Evolutionary conservation across 2,888 invertebrate species (phyloP), one percentile per base, ranked within the genome.

Genomic region (Melanargia galathea): DNA sequence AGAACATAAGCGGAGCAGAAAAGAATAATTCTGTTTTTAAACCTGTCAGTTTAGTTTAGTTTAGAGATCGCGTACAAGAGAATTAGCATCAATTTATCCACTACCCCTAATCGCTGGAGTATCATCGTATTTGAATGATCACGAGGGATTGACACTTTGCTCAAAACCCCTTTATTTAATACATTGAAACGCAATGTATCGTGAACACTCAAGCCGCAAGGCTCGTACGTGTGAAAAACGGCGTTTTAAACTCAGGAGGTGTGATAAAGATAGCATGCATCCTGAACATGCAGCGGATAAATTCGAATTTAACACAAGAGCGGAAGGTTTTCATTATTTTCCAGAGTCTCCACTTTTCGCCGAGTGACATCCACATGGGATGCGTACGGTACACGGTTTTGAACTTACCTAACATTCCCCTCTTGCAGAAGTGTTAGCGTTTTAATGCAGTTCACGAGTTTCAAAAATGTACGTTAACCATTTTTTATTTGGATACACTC

Each of bases 381-480:
- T 75, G 73, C 68, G 76, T 76, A 76, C 71, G 79, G 78, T 82
- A 89, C 89, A 89, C 76, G 88, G 83, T 83, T 89, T 89, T 88
- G 85, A 86, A 90, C 89, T 90, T 89, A 89, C 75, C 74, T 70
- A 71, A 75, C 74, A 72, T 75, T 73, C 72, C 78, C 71, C 74
- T 73, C 71, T 73, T 71, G 75, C 81, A 86, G 84, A 83, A 85
- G 77, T 77, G 74, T 69, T 70, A 73, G 73, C 73, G 77, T 79
- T 82, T 80, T 84, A 84, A 82, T 84, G 83, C 81, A 80, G 72
- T 74, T 72, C 77, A 74, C 73, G 49, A 60, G 60, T 65, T 38
- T 65, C 58, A 57, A 66, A 66, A 66, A 59, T 62, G 51, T 45
- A 63, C 62, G 60, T 58, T 59, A 66, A 51, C n/a, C 65, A 43